phyloP scores from a whole-genome alignment of 1,140 invertebrate genomes.

The Drosophila setifemur region DNA sequence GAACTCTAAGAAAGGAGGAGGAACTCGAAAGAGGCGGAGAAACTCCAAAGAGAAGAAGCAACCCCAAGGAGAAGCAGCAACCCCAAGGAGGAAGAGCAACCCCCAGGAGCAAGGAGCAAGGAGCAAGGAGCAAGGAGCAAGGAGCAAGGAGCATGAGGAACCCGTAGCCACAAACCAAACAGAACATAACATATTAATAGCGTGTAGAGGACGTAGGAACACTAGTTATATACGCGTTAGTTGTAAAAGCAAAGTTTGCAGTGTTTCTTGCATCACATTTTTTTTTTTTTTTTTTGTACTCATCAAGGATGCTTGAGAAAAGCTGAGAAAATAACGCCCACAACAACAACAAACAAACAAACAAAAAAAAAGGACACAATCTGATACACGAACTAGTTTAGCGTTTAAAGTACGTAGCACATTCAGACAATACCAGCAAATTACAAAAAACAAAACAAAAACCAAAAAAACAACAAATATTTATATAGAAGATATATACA shows the following conservation, averaged over 20 bases:
- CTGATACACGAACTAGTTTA: slow-evolving; percentile 57
- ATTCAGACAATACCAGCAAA: slow-evolving; percentile 72
- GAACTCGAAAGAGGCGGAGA: no score
- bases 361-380: slow-evolving; percentile 4
- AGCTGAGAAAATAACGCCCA: no score
- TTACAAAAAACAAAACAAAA: slow-evolving; percentile 16
- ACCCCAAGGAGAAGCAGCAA: no score
- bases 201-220: slow-evolving; percentile 44
- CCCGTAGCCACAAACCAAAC: no score
- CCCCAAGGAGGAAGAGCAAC: no score
- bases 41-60: no score
- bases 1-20: no score
- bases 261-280: no score
- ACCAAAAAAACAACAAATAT: slow-evolving; percentile 20
- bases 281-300: slow-evolving; percentile 13
- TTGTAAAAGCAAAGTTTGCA: slow-evolving; percentile 38
- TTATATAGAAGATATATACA: slow-evolving; percentile 50
- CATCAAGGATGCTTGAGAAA: slow-evolving; percentile 13
- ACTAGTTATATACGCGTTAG: slow-evolving; percentile 54
- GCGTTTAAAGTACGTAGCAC: slow-evolving; percentile 72
- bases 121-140: no score
- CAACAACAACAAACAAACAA: slow-evolving; percentile 4
- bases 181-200: slow-evolving; percentile 75
- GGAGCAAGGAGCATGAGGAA: no score
- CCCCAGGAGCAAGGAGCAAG: no score